Base-by-base conservation (phyloP, 2,888 invertebrate genomes). In the Brachylomia viminalis region DNA sequence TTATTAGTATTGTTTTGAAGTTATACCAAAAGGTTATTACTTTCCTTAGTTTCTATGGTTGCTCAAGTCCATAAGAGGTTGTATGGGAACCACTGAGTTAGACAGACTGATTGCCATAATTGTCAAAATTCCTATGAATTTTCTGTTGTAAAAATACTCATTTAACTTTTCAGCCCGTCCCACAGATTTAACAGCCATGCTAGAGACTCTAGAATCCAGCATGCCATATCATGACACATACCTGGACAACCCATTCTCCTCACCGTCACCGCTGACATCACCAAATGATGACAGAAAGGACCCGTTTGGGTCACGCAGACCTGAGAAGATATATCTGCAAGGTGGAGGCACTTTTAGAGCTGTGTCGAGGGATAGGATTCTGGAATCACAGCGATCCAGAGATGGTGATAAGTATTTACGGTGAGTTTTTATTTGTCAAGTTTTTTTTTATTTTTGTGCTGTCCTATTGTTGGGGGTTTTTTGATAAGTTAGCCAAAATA, bases 221-320 rank as follows among this genome's bases (percentile, higher is more conserved):
- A 93, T 94, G 74, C 92, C 94, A 4, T 96, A 94, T 82, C 93
- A 95, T 56, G 96, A 96, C 38, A 95, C 95, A 74, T 96, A 96
- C 81, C 96, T 97, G 67, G 97, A 97, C 87, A 97, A 97, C 77
- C 97, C 97, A 0, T 97, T 97, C 86, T 97, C 97, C 5, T 97
- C 97, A 72, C 97, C 97, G 1, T 97, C 97, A 30, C 96, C 96
- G 0, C 88, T 97, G 6, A 97, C 97, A 10, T 96, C 97, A 71
- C 97, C 97, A 0, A 97, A 96, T 77, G 97, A 96, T 89, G 96
- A 96, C 20, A 88, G 94, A 71, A 68, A 94, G 33, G 92, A 94
- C 42, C 95, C 95, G 0, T 96, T 96, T 49, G 90, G 93, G 0
- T 87, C 93, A 5, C 87, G 93, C 10, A 93, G 95, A 86, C 94